Base-by-base conservation (phyloP, 2,113 vertebrate species). In the Dendrocopos noguchii region DNA sequence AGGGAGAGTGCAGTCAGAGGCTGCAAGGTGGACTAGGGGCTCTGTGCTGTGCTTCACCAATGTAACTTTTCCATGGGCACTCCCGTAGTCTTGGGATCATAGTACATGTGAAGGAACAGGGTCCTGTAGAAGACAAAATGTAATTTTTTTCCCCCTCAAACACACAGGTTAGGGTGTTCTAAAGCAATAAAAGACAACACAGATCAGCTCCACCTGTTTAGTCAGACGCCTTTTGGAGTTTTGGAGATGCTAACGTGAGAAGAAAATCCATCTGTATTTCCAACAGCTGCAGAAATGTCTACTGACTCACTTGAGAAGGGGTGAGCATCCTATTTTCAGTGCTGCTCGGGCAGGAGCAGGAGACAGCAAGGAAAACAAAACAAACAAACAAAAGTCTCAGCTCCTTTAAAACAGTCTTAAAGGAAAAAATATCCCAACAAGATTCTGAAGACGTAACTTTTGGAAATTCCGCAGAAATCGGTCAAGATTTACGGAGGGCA, bases 31-130 rank as follows among this genome's bases (percentile, higher is more conserved):
- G 52, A 39, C 39, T 16, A 5, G 21, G 34, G 22, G 9, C 42
- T 27, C 28, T 14, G 1, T 4, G 11, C 64, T 21, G 36, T 0
- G 0, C 13, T 22, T 53, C n/a, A 24, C 0, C 0, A 47, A 39
- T 2, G 2, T 33, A 28, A 7, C 44, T 55, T 24, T 61, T 66
- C 5, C 1, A 6, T 20, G 9, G 8, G n/a, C 19, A 9, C 31
- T 68, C 24, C 47, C 3, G 24, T 15, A 36, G 59, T 29, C 63
- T 61, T 25, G 2, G 29, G 13, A 60, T 33, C 15, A 14, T 2
- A 3, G 15, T 15, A 28, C 16, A 7, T 1, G 2, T 3, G 27
- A 65, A 15, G 20, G 16, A 33, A 60, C 10, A 7, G 12, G 6
- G 24, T 46, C 57, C 57, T 53, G 20, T 20, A 25, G 64, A 81